A percentile compares a stretch with the other conserved stretches of the same genome.
Conservation (phyloP, 2,113 vertebrate species). For the Tragelaphus buxtoni region DNA sequence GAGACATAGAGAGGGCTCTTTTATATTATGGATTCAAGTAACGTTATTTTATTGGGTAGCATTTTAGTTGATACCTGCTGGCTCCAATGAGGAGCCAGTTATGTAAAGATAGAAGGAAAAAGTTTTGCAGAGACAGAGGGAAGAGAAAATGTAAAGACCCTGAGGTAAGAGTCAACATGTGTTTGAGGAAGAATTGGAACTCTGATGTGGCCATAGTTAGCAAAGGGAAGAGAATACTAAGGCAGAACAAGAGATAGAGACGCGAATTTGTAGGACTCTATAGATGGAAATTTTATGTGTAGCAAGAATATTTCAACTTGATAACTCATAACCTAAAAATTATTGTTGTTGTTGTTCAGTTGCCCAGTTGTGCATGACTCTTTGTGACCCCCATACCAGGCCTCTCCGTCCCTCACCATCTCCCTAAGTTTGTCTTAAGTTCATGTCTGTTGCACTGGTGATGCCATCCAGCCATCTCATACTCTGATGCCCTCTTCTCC, state of each 20-base stretch:
- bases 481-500: background rate
- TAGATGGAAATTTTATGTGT: background rate
- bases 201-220: background rate
- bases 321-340: background rate
- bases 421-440: background rate
- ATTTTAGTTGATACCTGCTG: background rate
- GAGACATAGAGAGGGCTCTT: background rate
- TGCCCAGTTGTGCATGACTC: background rate
- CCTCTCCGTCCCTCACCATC: background rate
- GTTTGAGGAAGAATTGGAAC: background rate
- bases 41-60: background rate
- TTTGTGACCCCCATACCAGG: background rate
- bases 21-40: background rate
- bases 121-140: background rate
- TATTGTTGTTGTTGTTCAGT: background rate
- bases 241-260: background rate
- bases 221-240: background rate
- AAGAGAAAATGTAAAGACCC: background rate
- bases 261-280: background rate
- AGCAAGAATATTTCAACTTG: background rate
- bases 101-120: background rate
- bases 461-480: background rate
- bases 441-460: background rate
- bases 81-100: background rate
- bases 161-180: background rate